Evolutionary conservation across 2,888 invertebrate species (phyloP).

Genomic region (Dryobotodes eremita): DNA sequence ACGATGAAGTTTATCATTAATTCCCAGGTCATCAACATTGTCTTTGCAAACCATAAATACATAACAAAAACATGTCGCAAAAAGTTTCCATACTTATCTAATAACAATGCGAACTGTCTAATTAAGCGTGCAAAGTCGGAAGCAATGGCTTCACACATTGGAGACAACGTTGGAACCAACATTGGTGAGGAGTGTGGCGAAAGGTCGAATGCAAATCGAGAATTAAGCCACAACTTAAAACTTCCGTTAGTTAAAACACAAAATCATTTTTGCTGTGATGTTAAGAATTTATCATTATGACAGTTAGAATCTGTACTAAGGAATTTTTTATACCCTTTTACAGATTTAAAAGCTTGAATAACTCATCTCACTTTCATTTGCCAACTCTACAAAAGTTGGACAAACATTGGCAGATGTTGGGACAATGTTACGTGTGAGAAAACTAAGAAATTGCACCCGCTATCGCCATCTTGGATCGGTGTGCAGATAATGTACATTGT

Average conservation of each 20-base stretch:
- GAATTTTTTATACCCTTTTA: background rate
- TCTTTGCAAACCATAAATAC: slow-evolving; percentile 40
- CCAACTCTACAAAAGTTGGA: slow-evolving; percentile 13
- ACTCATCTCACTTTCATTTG: slow-evolving; percentile 23
- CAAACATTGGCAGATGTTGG: slow-evolving; percentile 22
- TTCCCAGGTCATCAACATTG: slow-evolving; percentile 44
- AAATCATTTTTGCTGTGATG: background rate
- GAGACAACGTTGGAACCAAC: slow-evolving; percentile 44
- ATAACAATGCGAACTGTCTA: slow-evolving; percentile 63
- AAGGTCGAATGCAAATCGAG: slow-evolving; percentile 23
- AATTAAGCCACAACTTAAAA: background rate
- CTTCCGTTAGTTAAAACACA: background rate
- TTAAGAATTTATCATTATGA: background rate
- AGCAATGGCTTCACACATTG: slow-evolving; percentile 45
- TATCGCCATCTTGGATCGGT: slow-evolving; percentile 62
- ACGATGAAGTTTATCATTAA: slow-evolving; percentile 6
- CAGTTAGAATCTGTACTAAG: background rate
- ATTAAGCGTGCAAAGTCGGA: slow-evolving; percentile 63
- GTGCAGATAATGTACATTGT: slow-evolving; percentile 62
- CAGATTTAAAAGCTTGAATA: background rate
- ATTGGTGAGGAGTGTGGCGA: slow-evolving; percentile 30
- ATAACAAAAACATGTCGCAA: slow-evolving; percentile 51
- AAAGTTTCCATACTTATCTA: slow-evolving; percentile 61
- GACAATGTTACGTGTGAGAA: slow-evolving; percentile 64
- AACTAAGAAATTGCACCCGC: slow-evolving; percentile 56